Evolutionary conservation across 2,888 invertebrate genomes (phyloP).

Genomic region (Aleiodes alternator): DNA sequence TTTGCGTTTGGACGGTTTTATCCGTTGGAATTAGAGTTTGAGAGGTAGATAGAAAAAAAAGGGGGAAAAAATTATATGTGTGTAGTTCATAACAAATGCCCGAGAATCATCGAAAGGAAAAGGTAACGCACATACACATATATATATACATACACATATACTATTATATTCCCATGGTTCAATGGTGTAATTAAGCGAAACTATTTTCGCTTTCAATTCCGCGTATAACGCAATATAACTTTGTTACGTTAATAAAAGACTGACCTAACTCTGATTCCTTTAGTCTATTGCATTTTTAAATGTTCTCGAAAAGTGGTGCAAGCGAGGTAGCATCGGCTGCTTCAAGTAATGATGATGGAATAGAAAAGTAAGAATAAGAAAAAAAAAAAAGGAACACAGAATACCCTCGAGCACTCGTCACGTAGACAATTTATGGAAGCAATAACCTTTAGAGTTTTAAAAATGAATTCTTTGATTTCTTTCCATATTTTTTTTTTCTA

Average conservation of each 20-base stretch:
- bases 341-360: conserved; percentile 9
- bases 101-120: conserved; percentile 32
- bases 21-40: conserved; percentile 36
- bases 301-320: conserved; percentile 41
- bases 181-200: conserved; percentile 46
- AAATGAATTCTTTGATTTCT: conserved; percentile 32
- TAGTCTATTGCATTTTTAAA: conserved; percentile 24
- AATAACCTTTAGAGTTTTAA: conserved; percentile 63
- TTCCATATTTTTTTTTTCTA: not conserved
- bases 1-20: conserved; percentile 54
- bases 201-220: conserved; percentile 40
- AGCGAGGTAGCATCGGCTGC: conserved; percentile 42
- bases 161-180: conserved; percentile 43
- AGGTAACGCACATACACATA: conserved; percentile 27
- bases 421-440: conserved; percentile 62
- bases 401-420: conserved; percentile 48
- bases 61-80: not conserved
- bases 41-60: not conserved
- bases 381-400: conserved; percentile 20
- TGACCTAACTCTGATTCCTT: conserved; percentile 26
- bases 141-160: conserved; percentile 7
- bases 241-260: conserved; percentile 17
- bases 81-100: conserved; percentile 13
- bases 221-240: conserved; percentile 31
- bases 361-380: not conserved